phyloP scores from a whole-genome alignment of 2,888 invertebrate genomes.

The Meliscaeva auricollis region DNA sequence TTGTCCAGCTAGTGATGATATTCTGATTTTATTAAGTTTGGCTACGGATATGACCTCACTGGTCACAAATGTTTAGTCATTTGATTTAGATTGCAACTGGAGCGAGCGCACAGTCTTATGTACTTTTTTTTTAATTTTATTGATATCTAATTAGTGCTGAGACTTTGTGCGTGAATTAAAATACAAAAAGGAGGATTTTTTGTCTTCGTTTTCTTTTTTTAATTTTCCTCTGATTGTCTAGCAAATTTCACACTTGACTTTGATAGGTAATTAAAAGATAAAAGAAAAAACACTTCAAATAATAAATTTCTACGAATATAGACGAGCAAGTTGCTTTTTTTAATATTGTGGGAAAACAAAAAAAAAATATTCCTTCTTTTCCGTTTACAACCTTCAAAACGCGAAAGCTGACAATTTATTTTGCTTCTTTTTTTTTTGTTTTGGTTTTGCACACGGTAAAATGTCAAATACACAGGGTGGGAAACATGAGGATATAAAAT shows the following conservation, averaged over 20 bases:
- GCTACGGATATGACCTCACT: constrained; percentile 65
- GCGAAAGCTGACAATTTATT: constrained; percentile 56
- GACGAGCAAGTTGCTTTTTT: constrained; percentile 41
- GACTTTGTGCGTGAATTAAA: constrained; percentile 43
- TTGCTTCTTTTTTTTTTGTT: constrained; percentile 22
- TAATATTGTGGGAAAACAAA: constrained; percentile 63
- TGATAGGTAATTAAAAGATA: constrained; percentile 30
- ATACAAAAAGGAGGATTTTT: constrained; percentile 1
- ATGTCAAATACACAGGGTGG: constrained; percentile 46
- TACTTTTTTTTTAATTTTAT: constrained; percentile 30
- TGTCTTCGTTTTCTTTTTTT: constrained; percentile 6
- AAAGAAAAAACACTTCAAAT: constrained; percentile 45
- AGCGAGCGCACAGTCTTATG: constrained; percentile 48
- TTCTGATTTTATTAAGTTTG: neutral
- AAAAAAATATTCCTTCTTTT: constrained; percentile 30
- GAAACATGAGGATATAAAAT: constrained; percentile 13
- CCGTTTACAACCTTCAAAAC: constrained; percentile 26
- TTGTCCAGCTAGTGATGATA: too few species aligned
- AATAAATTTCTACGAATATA: constrained; percentile 40
- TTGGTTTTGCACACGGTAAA: constrained; percentile 36
- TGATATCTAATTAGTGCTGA: constrained; percentile 59
- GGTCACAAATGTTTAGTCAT: constrained; percentile 60
- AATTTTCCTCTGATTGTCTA: constrained; percentile 30
- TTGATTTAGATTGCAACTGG: constrained; percentile 65
- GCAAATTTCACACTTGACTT: constrained; percentile 20